A percentile compares a stretch with the other conserved stretches of the same genome.
Evolutionary conservation across 2,888 invertebrate genomes (phyloP).

Genomic region (Blastobasis lacticolella): DNA sequence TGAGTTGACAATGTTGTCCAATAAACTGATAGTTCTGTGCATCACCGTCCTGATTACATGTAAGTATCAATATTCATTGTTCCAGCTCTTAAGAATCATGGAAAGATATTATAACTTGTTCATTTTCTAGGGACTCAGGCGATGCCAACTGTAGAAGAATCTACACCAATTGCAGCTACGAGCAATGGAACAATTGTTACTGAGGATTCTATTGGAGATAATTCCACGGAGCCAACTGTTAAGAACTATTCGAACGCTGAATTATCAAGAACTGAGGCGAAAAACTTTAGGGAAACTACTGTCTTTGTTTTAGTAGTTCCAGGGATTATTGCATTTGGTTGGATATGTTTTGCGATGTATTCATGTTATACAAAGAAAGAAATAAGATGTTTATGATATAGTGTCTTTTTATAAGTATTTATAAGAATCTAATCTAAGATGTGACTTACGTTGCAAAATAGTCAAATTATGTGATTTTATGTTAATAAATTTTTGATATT

Average conservation of each 20-base stretch:
- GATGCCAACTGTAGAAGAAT: not conserved
- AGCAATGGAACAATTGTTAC: not conserved
- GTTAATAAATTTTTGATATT: not conserved
- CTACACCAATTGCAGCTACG: not conserved
- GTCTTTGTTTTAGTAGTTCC: not conserved
- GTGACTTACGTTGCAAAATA: not conserved
- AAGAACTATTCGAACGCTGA: too few species aligned
- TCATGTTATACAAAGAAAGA: not conserved
- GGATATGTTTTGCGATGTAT: not conserved
- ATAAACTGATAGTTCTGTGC: not conserved
- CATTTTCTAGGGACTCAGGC: not conserved
- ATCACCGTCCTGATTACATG: not conserved
- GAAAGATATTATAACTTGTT: not conserved
- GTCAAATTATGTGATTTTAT: not conserved
- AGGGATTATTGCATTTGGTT: not conserved
- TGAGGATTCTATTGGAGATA: not conserved
- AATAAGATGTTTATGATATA: not conserved
- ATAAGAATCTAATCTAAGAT: not conserved
- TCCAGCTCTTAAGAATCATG: not conserved
- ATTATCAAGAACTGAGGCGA: not conserved
- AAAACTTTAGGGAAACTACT: not conserved
- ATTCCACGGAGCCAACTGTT: not conserved
- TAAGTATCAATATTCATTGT: not conserved
- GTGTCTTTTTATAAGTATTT: not conserved
- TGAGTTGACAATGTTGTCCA: not conserved